These are phyloP conservation scores for Caloenas nicobarica DNA, from an alignment of 2,113 vertebrate species.

Conservation along the genomic window DNA sequence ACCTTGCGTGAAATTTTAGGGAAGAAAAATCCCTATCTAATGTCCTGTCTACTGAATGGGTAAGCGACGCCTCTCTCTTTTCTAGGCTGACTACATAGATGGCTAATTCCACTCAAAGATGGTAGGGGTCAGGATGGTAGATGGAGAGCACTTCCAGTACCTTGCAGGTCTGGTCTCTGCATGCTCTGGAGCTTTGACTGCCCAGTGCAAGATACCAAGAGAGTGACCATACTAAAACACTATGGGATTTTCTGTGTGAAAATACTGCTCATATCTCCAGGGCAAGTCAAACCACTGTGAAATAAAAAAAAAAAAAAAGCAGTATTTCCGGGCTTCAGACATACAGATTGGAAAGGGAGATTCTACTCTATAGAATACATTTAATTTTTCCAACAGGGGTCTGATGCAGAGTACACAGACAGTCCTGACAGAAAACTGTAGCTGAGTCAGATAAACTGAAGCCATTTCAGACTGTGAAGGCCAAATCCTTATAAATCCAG, in stretches of 20 bases:
- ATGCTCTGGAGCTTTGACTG: not conserved
- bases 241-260: not conserved
- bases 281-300: not conserved
- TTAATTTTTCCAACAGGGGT: not conserved
- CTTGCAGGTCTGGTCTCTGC: not conserved
- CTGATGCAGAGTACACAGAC: not conserved
- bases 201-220: fast-evolving
- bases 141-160: not conserved
- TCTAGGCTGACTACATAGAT: not conserved
- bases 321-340: not conserved
- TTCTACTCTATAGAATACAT: not conserved
- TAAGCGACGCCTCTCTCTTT: not conserved
- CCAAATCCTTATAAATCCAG: not conserved
- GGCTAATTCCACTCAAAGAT: not conserved
- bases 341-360: not conserved
- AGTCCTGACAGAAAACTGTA: not conserved
- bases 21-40: not conserved
- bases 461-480: not conserved
- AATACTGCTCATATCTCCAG: not conserved
- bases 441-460: not conserved
- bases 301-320: not conserved
- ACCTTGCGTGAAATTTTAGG: not conserved
- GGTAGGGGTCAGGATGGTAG: not conserved
- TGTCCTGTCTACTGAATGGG: not conserved
- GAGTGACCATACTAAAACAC: not conserved